Evolutionary conservation across 2,797 vertebrate genomes (phyloP), one percentile per base, ranked within the genome.

Genomic region (Erithacus rubecula): DNA sequence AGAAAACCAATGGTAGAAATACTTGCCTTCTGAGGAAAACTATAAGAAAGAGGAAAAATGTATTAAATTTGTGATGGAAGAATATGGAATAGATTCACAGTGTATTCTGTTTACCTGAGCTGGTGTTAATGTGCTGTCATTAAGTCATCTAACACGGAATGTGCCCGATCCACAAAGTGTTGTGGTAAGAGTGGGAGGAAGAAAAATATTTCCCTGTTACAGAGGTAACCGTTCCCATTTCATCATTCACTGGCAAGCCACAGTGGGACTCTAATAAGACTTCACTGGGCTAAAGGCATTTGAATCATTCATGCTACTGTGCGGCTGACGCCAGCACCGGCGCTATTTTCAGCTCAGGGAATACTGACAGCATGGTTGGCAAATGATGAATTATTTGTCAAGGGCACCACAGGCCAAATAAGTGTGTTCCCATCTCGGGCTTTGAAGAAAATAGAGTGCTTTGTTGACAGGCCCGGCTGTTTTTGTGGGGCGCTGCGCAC

Each of bases 381-480:
- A 87, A 90, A 83, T 15, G 81, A 95, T 68, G 62, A 89, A 90
- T 95, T 92, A 82, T 82, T 92, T 95, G 64, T 86, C 56, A 89
- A 87, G 80, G 53, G 60, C 74, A 94, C 80, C 75, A 70, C 10
- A 82, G 78, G 69, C 70, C 93, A 95, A 97, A 68, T 60, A 69
- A 83, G 27, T 29, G 70, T 49, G 74, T 44, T 74, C 89, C 59
- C 71, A 24, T 17, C 64, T 72, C 24, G 70, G 34, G 21, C 62
- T 71, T 15, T 55, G 39, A 82, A 87, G 69, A 90, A 93, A 69
- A 86, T 4, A 85, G 62, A 72, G 20, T 1, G 29, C 72, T 78
- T 67, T 96, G 60, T 74, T 94, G 93, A 86, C 15, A 69, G 0
- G 16, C 34, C 62, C 43, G 63, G 65, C 5, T 77, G 53, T 23